These are phyloP conservation scores for Sarcophaga carnaria DNA, from an alignment of 2,888 invertebrate genomes.

Conservation along the genomic window DNA sequence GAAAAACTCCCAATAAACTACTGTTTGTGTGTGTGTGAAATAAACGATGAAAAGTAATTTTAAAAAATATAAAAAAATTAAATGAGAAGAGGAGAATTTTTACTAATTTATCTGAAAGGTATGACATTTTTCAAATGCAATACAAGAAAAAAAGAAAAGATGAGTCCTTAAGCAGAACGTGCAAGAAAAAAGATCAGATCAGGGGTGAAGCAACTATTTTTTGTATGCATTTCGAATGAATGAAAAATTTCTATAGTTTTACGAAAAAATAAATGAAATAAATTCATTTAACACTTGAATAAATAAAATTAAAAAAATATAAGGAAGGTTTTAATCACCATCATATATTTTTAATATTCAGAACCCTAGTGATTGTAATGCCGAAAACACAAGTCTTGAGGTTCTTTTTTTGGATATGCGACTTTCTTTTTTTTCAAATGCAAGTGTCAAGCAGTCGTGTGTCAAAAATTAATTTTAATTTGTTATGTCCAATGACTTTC, in stretches of 20 bases:
- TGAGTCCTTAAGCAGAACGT: constrained; percentile 18
- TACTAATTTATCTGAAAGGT: constrained; percentile 74
- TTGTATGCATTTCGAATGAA: neutral
- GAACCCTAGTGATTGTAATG: constrained; percentile 71
- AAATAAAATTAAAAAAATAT: constrained; percentile 70
- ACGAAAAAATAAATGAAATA: neutral
- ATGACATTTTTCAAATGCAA: constrained; percentile 78
- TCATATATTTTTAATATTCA: constrained; percentile 71
- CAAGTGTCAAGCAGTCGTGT: constrained; percentile 76
- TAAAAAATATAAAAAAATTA: constrained; percentile 34
- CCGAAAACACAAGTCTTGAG: constrained; percentile 56
- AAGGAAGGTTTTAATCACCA: constrained; percentile 45
- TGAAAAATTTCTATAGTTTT: constrained; percentile 53
- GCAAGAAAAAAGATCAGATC: constrained; percentile 22
- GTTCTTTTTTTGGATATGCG: neutral
- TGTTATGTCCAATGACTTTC: constrained; percentile 77
- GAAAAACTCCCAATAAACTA: neutral
- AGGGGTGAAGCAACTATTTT: constrained; percentile 48
- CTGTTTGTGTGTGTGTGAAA: constrained; percentile 12
- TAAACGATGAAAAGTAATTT: constrained; percentile 43
- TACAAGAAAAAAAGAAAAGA: constrained; percentile 22
- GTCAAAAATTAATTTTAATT: constrained; percentile 81
- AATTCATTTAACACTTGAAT: constrained; percentile 79
- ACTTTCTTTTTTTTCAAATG: constrained; percentile 29
- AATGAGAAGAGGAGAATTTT: constrained; percentile 36